Evolutionary conservation across 2,888 invertebrate species (phyloP).

Genomic region (Hoplodrina blanda): DNA sequence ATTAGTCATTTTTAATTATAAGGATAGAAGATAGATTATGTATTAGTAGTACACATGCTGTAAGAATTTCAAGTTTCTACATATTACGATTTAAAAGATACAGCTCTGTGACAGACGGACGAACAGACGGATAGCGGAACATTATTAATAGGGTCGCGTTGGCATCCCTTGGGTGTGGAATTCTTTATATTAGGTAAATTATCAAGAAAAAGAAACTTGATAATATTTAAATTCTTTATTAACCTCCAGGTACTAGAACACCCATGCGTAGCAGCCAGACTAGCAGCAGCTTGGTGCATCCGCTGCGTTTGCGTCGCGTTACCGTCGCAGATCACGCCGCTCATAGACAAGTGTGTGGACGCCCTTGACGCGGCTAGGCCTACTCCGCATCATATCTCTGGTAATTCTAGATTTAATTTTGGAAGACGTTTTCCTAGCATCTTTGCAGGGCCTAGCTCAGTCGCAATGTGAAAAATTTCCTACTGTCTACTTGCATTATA

Average conservation of each 20-base stretch:
- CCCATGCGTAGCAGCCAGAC: conserved; percentile 97
- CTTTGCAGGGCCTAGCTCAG: background rate
- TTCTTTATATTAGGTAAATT: no score
- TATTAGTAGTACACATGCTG: no score
- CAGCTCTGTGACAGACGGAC: no score
- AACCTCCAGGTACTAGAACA: conserved; percentile 95
- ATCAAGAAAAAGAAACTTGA: background rate
- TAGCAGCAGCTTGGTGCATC: conserved; percentile 98
- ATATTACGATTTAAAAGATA: no score
- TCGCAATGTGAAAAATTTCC: no score
- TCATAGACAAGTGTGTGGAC: conserved; percentile 97
- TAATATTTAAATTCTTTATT: background rate
- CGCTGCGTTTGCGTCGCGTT: conserved; percentile 98
- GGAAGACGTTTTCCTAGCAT: background rate
- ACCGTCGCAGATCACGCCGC: conserved; percentile 97
- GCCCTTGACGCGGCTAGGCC: conserved; percentile 97
- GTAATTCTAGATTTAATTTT: conserved; percentile 63
- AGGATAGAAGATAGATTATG: no score
- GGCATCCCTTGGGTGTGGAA: no score
- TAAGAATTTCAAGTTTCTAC: no score
- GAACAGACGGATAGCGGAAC: no score
- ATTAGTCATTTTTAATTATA: no score
- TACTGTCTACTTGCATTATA: no score
- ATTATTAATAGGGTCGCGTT: no score
- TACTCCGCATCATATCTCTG: conserved; percentile 96